Evolutionary conservation across 2,113 vertebrate species (phyloP).

Genomic region (Lophochroa leadbeateri): DNA sequence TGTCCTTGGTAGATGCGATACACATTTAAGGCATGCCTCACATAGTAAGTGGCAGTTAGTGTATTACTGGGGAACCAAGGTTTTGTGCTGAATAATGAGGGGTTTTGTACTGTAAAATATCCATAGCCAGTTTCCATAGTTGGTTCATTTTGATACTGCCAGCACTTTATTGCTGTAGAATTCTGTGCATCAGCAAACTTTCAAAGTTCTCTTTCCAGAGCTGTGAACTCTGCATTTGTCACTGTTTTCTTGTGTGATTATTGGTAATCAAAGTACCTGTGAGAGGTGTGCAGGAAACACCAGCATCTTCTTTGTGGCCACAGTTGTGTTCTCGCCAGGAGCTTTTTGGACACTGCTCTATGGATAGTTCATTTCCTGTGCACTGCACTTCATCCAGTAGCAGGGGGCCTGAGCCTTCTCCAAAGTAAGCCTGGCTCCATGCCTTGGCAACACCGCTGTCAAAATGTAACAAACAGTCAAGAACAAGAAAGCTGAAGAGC

Average conservation of each 20-base stretch:
- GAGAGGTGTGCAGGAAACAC: conserved; percentile 88
- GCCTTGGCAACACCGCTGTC: conserved; percentile 88
- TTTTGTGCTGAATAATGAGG: background rate
- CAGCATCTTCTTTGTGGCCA: conserved; percentile 93
- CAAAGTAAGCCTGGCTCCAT: conserved; percentile 86
- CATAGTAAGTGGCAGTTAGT: background rate
- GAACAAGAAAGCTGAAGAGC: background rate
- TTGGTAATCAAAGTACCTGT: conserved; percentile 74
- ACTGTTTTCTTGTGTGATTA: background rate
- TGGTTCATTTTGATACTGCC: background rate
- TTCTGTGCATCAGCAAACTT: background rate
- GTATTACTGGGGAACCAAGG: background rate
- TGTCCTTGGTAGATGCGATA: background rate
- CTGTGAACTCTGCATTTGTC: background rate
- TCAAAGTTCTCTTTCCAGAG: background rate
- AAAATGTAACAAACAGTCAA: background rate
- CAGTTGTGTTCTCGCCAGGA: conserved; percentile 94
- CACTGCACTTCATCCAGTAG: conserved; percentile 92
- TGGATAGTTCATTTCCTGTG: conserved; percentile 91
- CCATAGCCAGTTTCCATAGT: background rate
- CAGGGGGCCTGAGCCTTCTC: conserved; percentile 84
- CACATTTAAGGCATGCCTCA: background rate
- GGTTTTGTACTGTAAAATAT: background rate
- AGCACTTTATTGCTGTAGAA: background rate
- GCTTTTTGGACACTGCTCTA: conserved; percentile 91